Percentiles rank a stretch among this genome's conserved stretches.
Conservation (phyloP, 1,140 invertebrate genomes). For the Leptinotarsa defecta region DNA sequence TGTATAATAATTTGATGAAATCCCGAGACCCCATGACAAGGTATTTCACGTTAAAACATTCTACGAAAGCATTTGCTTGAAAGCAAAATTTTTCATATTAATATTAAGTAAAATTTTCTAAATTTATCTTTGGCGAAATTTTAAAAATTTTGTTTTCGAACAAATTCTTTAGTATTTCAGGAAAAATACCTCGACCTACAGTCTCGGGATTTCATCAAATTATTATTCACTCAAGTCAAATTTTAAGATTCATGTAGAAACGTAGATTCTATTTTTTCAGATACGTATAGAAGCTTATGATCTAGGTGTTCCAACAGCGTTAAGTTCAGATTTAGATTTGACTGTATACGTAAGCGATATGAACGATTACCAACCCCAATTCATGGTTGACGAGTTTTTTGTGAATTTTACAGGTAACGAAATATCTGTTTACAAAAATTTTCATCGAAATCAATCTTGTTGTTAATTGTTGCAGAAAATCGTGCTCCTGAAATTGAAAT, state of each 20-base stretch:
- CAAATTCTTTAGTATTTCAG: no score
- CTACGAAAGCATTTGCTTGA: no score
- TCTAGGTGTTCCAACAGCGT: constrained; percentile 79
- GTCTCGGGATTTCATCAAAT: no score
- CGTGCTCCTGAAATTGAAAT: constrained; percentile 68
- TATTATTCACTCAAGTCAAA: background rate
- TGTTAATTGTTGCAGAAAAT: constrained; percentile 66
- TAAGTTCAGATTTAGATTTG: constrained; percentile 85
- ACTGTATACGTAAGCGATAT: constrained; percentile 89
- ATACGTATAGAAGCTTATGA: constrained; percentile 89
- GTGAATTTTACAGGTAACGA: constrained; percentile 74
- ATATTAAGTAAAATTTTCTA: no score
- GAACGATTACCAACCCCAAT: constrained; percentile 87
- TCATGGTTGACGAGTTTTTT: constrained; percentile 72
- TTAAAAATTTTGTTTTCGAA: no score
- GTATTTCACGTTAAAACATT: no score
- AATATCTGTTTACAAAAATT: background rate
- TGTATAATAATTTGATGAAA: background rate
- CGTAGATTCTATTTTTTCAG: constrained; percentile 56
- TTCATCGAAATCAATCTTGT: background rate
- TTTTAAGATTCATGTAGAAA: no score
- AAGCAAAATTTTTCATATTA: no score
- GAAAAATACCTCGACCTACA: no score
- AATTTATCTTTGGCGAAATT: no score
- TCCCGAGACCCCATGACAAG: no score